Percentiles rank a stretch among this genome's conserved stretches.
Evolutionary conservation across 2,113 vertebrate species (phyloP).

Genomic region (Larimichthys polyactis): DNA sequence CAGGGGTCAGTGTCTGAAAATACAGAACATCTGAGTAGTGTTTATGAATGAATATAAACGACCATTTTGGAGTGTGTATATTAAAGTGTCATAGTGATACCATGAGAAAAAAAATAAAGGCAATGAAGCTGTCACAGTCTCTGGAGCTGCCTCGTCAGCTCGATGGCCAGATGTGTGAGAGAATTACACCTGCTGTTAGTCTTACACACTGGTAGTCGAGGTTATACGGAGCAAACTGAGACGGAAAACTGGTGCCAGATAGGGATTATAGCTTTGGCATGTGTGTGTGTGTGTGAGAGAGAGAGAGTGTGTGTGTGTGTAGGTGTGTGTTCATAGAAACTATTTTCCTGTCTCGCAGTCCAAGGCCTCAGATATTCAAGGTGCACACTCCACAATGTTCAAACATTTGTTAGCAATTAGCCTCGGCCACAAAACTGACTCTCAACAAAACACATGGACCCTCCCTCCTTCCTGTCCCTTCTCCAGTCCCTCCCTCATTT

Average conservation of each 20-base stretch:
- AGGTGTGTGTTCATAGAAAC: conserved; percentile 43
- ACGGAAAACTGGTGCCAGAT: conserved; percentile 40
- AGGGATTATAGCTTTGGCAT: conserved; percentile 56
- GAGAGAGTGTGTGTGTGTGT: background rate
- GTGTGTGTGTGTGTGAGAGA: conserved; percentile 28
- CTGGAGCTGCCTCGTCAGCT: conserved; percentile 57
- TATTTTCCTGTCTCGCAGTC: conserved; percentile 52
- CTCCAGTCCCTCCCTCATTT: conserved; percentile 69
- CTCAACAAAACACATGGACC: conserved; percentile 65
- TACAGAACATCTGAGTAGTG: background rate
- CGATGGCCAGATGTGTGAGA: conserved; percentile 39
- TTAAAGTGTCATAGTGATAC: conserved; percentile 16
- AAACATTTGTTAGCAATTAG: conserved; percentile 88
- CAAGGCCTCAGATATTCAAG: conserved; percentile 72
- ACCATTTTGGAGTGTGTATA: background rate
- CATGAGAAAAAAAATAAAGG: conserved; percentile 30
- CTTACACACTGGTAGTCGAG: conserved; percentile 28
- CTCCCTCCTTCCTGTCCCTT: conserved; percentile 58
- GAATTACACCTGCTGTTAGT: conserved; percentile 68
- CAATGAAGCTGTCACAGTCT: background rate
- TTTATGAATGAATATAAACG: background rate
- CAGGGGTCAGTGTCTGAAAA: background rate
- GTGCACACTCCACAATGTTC: conserved; percentile 69
- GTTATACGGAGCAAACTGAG: conserved; percentile 36
- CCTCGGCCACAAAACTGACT: conserved; percentile 69